These are phyloP conservation scores for Selene dorsalis DNA, from an alignment of 2,797 vertebrate genomes.

Conservation along the genomic window DNA sequence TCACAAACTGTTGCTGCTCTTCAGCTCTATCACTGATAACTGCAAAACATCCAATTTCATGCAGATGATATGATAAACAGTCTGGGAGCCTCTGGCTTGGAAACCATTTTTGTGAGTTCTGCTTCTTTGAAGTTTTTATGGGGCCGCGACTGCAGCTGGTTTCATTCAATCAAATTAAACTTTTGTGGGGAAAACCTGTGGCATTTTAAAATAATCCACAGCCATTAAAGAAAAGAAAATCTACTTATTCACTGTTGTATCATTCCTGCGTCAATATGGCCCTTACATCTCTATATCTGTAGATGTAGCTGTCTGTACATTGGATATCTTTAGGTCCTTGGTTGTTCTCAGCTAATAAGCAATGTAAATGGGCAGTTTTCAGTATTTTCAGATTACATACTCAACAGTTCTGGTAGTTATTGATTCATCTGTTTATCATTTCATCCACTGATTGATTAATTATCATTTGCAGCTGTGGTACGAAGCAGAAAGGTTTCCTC, in stretches of 20 bases:
- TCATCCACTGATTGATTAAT: too few species aligned
- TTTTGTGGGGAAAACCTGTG: not conserved
- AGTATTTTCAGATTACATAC: not conserved
- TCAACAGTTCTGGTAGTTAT: not conserved
- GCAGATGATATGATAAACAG: not conserved
- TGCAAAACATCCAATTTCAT: not conserved
- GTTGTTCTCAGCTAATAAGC: not conserved
- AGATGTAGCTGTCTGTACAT: not conserved
- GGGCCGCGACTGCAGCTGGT: not conserved
- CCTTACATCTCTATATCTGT: too few species aligned
- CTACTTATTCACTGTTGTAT: not conserved
- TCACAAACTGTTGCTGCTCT: not conserved
- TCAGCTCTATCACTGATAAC: not conserved
- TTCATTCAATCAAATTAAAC: not conserved
- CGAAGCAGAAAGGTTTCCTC: not conserved
- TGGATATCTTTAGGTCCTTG: not conserved
- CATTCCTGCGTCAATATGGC: too few species aligned
- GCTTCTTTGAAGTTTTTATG: not conserved
- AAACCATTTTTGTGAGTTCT: not conserved
- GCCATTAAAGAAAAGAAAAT: not conserved
- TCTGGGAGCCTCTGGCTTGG: not conserved
- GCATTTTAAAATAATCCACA: not conserved
- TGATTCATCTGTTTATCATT: too few species aligned
- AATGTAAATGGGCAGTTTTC: not conserved
- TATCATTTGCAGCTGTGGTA: not conserved